Percentiles rank a stretch among this genome's conserved stretches.
phyloP scores from a whole-genome alignment of 2,888 invertebrate genomes.

The Diarsia rubi region DNA sequence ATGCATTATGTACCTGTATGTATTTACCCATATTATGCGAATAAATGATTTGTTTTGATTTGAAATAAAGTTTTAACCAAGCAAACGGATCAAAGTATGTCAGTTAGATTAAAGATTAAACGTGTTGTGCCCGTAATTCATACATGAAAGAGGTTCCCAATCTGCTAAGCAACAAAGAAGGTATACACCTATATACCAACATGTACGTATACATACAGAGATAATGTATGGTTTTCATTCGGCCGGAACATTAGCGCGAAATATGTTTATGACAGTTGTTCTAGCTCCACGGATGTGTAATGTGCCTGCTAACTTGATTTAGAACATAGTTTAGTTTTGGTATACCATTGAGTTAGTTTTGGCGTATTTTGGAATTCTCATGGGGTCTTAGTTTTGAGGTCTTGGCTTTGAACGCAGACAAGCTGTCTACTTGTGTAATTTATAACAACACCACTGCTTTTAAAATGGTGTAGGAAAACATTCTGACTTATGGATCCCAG shows the following conservation, averaged over 20 bases:
- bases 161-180: constrained; percentile 5
- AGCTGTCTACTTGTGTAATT: not conserved
- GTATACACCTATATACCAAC: not conserved
- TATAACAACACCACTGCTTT: not conserved
- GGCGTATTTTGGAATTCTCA: constrained; percentile 4
- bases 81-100: not conserved
- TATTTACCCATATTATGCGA: too few relatives aligned
- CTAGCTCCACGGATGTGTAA: constrained; percentile 40
- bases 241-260: constrained; percentile 58
- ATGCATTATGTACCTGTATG: too few relatives aligned
- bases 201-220: constrained; percentile 7
- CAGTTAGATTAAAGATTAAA: constrained; percentile 3
- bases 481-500: too few relatives aligned
- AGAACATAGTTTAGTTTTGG: constrained; percentile 45
- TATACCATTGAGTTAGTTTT: constrained; percentile 35
- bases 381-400: not conserved
- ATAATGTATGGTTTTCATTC: constrained; percentile 58
- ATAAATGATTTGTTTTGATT: too few relatives aligned
- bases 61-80: not conserved
- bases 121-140: constrained; percentile 1
- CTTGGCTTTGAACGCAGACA: not conserved
- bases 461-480: not conserved
- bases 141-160: constrained; percentile 6
- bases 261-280: constrained; percentile 63
- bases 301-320: constrained; percentile 51